A percentile compares a stretch with the other conserved stretches of the same genome.
Conservation (phyloP, 2,888 invertebrate genomes). For the Cosmorhoe ocellata region DNA sequence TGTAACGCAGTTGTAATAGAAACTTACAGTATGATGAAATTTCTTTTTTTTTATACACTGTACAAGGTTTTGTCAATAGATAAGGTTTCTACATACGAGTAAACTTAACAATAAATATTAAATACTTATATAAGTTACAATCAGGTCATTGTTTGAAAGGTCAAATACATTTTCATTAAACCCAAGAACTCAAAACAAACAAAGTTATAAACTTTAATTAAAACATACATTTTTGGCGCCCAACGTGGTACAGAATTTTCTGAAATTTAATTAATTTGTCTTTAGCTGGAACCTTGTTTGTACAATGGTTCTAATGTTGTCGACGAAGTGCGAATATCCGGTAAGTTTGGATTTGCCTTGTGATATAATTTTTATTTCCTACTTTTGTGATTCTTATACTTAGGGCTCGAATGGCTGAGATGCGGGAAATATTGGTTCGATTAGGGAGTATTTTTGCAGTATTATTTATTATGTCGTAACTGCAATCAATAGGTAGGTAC, state of each 20-base stretch:
- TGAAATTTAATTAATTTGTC: constrained; percentile 18
- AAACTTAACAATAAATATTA: too few relatives aligned
- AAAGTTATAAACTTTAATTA: constrained; percentile 29
- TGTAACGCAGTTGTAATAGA: not conserved
- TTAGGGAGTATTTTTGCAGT: too few relatives aligned
- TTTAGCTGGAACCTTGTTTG: constrained; percentile 10
- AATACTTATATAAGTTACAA: too few relatives aligned
- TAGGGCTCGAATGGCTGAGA: too few relatives aligned
- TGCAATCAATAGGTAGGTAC: too few relatives aligned
- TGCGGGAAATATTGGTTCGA: too few relatives aligned
- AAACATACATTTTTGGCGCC: constrained; percentile 31
- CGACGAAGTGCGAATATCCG: not conserved
- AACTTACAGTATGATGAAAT: not conserved
- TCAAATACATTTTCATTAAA: not conserved
- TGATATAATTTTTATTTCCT: too few relatives aligned
- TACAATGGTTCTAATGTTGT: not conserved
- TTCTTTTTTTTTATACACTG: not conserved
- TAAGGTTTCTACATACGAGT: too few relatives aligned
- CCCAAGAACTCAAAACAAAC: constrained; percentile 19
- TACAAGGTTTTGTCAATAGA: too few relatives aligned
- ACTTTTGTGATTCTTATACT: too few relatives aligned
- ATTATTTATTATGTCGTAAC: too few relatives aligned
- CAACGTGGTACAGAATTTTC: constrained; percentile 16
- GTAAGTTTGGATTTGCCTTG: not conserved
- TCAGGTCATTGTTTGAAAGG: too few relatives aligned